These are phyloP conservation scores for Drosophila rubida DNA, from an alignment of 2,888 invertebrate species.

Conservation along the genomic window DNA sequence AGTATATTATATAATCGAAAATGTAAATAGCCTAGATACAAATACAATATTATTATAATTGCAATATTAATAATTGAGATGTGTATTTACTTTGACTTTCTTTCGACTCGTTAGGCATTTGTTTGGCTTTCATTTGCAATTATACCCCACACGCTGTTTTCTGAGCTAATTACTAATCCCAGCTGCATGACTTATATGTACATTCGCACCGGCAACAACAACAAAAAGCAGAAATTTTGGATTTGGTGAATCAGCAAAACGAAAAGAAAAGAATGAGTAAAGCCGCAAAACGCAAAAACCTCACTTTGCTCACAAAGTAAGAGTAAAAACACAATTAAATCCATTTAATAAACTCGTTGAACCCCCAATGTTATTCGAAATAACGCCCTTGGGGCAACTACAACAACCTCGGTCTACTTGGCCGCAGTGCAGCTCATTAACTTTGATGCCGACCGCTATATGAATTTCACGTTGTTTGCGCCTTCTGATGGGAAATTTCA, in stretches of 20 bases:
- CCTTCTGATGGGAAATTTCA: conserved; percentile 54
- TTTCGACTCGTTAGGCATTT: conserved; percentile 13
- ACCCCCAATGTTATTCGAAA: conserved; percentile 57
- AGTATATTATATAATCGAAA: too few species aligned
- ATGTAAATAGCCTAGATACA: too few species aligned
- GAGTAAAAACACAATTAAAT: conserved; percentile 69
- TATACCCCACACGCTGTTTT: conserved; percentile 17
- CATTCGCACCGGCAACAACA: background rate
- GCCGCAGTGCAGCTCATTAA: conserved; percentile 67
- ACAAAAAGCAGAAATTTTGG: conserved; percentile 9
- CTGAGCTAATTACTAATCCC: conserved; percentile 37
- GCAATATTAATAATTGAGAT: background rate
- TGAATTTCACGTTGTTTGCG: conserved; percentile 31
- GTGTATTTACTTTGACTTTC: background rate
- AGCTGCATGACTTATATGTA: conserved; percentile 40
- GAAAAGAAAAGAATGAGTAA: background rate
- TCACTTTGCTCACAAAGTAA: conserved; percentile 24
- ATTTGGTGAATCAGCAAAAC: conserved; percentile 41
- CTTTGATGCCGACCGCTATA: conserved; percentile 49
- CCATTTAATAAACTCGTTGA: conserved; percentile 78
- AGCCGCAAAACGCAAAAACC: conserved; percentile 42
- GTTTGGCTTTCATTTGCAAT: conserved; percentile 28
- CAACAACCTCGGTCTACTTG: conserved; percentile 14
- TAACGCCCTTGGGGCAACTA: conserved; percentile 63
- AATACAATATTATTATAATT: background rate